Conservation (phyloP, 2,888 invertebrate species). For the Tenthredo livida region DNA sequence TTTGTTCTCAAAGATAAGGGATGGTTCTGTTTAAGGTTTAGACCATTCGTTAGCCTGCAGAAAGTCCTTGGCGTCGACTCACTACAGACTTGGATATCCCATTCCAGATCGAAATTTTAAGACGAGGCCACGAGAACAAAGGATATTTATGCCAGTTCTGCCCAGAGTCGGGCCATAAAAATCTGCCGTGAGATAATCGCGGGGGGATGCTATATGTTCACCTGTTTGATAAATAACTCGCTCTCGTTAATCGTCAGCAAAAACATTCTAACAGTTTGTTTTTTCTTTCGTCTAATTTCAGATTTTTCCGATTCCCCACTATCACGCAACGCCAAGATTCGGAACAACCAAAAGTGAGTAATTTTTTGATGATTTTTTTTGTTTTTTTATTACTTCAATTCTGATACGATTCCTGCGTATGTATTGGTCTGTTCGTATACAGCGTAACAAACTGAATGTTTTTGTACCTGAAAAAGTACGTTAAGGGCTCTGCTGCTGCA, state of each 20-base stretch:
- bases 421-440: neutral
- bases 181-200: neutral
- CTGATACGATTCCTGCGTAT: neutral
- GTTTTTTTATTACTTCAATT: neutral
- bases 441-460: neutral
- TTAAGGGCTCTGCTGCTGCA: neutral
- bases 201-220: neutral
- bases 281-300: conserved; percentile 10
- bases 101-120: neutral
- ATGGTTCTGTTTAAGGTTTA: neutral
- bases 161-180: neutral
- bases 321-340: neutral
- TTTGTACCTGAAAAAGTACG: neutral
- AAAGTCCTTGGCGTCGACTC: neutral
- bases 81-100: neutral
- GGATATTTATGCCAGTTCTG: neutral
- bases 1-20: conserved; percentile 41
- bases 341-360: conserved; percentile 34
- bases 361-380: neutral
- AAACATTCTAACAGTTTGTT: neutral
- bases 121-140: conserved; percentile 25
- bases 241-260: neutral
- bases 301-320: conserved; percentile 28
- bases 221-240: neutral
- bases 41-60: neutral